These are phyloP conservation scores for Holacanthus passer DNA, from an alignment of 2,113 vertebrate species.

Conservation along the genomic window DNA sequence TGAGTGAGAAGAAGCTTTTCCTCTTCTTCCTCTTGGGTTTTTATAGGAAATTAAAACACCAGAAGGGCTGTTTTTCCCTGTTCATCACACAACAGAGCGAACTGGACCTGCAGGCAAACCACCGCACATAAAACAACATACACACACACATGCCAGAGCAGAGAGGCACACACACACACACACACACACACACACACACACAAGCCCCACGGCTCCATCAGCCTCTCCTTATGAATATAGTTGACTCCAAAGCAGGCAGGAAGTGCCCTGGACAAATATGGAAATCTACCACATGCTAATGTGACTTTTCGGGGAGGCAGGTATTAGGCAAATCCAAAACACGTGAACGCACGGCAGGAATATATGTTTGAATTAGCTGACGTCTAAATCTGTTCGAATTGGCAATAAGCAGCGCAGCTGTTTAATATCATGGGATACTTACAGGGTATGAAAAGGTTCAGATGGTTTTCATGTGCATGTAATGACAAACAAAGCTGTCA, in stretches of 20 bases:
- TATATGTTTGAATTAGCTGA: constrained; percentile 25
- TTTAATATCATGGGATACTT: background rate
- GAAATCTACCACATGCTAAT: constrained; percentile 75
- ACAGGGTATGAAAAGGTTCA: background rate
- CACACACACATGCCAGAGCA: background rate
- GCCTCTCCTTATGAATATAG: constrained; percentile 58
- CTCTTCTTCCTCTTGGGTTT: background rate
- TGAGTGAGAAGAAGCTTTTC: background rate
- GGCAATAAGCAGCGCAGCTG: background rate
- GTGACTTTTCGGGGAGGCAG: constrained; percentile 68
- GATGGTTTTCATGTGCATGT: background rate
- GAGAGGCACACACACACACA: background rate
- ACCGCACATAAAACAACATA: constrained; percentile 1
- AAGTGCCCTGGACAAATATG: constrained; percentile 66
- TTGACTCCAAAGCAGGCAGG: constrained; percentile 47
- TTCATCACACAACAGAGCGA: background rate
- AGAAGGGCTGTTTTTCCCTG: background rate
- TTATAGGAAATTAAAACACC: constrained; percentile 13
- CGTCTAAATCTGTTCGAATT: constrained; percentile 7
- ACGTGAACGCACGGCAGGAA: constrained; percentile 1
- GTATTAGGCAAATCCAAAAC: constrained; percentile 38
- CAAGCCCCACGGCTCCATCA: constrained; percentile 38
- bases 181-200: background rate
- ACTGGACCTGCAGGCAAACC: background rate
- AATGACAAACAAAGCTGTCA: background rate